Evolutionary conservation across 2,888 invertebrate genomes (phyloP), one percentile per base, ranked within the genome.

Genomic region (Ecliptopera silaceata): DNA sequence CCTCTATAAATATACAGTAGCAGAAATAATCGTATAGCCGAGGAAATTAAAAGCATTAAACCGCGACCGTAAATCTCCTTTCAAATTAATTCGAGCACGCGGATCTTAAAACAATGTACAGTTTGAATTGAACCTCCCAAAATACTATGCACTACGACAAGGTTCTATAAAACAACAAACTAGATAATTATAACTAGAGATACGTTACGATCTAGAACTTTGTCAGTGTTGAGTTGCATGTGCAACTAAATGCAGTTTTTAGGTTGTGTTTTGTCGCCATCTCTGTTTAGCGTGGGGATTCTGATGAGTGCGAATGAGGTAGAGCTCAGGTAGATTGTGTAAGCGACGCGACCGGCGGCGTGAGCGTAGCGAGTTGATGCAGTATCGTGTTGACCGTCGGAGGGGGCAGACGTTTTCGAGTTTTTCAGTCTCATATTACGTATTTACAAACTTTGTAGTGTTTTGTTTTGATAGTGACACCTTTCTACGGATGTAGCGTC

Each of bases 381-480:
- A 82, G 82, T 81, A 80, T 69, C 69, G 74, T 77, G 67, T 56
- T 42, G 63, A 52, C 55, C 61, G 58, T 22, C 48, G 66, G 76
- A 71, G 71, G 83, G 72, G 70, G 57, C 45, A 69, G 53, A 57
- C 58, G 77, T 75, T 61, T 64, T 41, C 47, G 44, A 20, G 55
- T 70, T 70, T 63, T 65, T 56, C 67, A 66, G 72, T 72, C 59
- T 62, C 42, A 75, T 66, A 74, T 80, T 79, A 78, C 86, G 88
- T 88, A 86, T 88, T 88, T 86, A 88, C 82, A 88, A 89, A 89
- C 86, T 90, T 88, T 80, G 74, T 69, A 72, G 81, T 81, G 79
- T 79, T 79, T 75, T 80, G 81, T 83, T 88, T 84, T 77, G 69
- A 71, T 68, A 76, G 77, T 79, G 78, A 75, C 76, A 74, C 63